These are phyloP conservation scores for Drosophila anomelani DNA, from an alignment of 2,888 invertebrate genomes.

Conservation along the genomic window DNA sequence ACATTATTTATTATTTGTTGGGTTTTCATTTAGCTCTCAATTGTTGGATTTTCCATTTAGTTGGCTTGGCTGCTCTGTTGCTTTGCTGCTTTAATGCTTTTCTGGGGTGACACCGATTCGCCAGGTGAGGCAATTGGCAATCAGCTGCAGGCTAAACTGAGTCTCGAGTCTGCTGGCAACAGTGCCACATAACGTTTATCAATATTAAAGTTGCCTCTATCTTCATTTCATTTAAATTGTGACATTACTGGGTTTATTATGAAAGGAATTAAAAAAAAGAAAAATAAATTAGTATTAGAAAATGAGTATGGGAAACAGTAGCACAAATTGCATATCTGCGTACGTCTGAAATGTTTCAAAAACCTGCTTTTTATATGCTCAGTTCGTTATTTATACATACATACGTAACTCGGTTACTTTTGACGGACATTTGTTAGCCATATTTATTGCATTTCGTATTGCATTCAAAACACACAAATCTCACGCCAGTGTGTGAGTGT, in stretches of 20 bases:
- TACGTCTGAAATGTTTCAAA: constrained; percentile 2
- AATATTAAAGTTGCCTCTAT: constrained; percentile 28
- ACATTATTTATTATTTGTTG: neutral
- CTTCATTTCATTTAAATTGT: neutral
- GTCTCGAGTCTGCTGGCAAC: constrained; percentile 10
- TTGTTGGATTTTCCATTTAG: constrained; percentile 3
- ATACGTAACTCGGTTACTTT: constrained; percentile 24
- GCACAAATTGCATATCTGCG: neutral
- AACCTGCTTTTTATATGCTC: constrained; percentile 4
- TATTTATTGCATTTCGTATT: constrained; percentile 40
- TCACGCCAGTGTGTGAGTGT: constrained; percentile 1
- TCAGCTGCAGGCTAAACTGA: constrained; percentile 26
- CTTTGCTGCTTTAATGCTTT: constrained; percentile 14
- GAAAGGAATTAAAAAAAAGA: neutral
- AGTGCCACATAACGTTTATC: constrained; percentile 43
- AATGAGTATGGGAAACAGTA: neutral
- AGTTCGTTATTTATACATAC: neutral
- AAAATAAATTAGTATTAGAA: neutral
- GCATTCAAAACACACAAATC: constrained; percentile 41
- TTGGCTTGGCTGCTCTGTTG: constrained; percentile 1
- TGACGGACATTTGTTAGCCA: constrained; percentile 33
- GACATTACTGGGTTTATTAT: neutral
- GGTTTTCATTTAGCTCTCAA: neutral
- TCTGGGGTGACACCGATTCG: constrained; percentile 48
- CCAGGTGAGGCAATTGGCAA: constrained; percentile 32